phyloP scores from a whole-genome alignment of 2,888 invertebrate species.

The Morpho achilles region DNA sequence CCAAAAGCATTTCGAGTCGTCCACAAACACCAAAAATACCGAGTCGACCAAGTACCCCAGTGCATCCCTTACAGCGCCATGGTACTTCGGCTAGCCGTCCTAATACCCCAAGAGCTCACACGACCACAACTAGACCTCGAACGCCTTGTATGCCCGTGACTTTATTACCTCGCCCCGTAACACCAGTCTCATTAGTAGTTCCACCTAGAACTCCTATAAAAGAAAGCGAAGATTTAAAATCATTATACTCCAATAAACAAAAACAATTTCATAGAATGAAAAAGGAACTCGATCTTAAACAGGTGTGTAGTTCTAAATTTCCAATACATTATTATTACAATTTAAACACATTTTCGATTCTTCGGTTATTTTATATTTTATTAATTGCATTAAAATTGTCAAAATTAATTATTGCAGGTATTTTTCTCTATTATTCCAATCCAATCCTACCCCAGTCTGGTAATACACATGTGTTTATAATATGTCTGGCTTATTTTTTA shows the following conservation, averaged over 20 bases:
- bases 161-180: slow-evolving; percentile 12
- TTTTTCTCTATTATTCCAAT: too few relatives aligned
- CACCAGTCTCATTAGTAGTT: slow-evolving; percentile 11
- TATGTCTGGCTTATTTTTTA: neutral
- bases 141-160: slow-evolving; percentile 30
- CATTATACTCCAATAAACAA: slow-evolving; percentile 44
- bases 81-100: slow-evolving; percentile 46
- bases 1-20: slow-evolving; percentile 46
- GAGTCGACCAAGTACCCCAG: slow-evolving; percentile 51
- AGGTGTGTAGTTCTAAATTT: slow-evolving; percentile 39
- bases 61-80: slow-evolving; percentile 32
- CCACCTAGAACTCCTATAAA: slow-evolving; percentile 29
- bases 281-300: slow-evolving; percentile 68
- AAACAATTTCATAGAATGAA: slow-evolving; percentile 57
- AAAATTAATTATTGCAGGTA: too few relatives aligned
- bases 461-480: neutral
- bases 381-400: too few relatives aligned
- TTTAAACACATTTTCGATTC: too few relatives aligned
- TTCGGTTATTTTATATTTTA: too few relatives aligned
- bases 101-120: slow-evolving; percentile 42
- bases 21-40: slow-evolving; percentile 46
- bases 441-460: neutral
- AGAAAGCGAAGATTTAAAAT: slow-evolving; percentile 48
- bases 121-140: slow-evolving; percentile 33
- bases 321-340: too few relatives aligned